Base-by-base conservation (phyloP, 2,113 vertebrate species). In the Ceratotherium simum region DNA sequence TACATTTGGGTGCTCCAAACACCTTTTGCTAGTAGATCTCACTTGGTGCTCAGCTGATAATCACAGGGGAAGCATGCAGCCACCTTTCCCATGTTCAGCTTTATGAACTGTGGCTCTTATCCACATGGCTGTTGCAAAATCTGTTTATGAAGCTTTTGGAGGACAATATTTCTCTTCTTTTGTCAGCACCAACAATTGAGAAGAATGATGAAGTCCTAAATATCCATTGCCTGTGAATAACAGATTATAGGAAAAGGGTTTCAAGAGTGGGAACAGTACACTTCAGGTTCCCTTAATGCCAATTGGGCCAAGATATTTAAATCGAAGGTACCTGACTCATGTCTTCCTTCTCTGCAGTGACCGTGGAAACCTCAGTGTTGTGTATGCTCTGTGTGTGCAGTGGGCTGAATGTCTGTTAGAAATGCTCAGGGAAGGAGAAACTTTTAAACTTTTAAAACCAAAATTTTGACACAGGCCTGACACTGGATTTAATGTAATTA, bases 391-490 rank as follows among this genome's bases (percentile, higher is more conserved):
- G 64, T 56, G 10, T 31, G 11, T 87, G 12, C 72, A 48, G 36
- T 48, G n/a, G 46, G 21, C 64, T 42, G 56, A 94, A 51, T 31
- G 21, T 31, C 39, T 46, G 48, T 73, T 72, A 85, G 56, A 69
- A 54, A 87, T 36, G 11, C 21, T 81, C 31, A 62, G 39, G 42
- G 36, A 92, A 96, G 60, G 51, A 82, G 42, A 79, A 62, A 5
- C 27, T 87, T 85, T 67, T 48, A 85, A 78, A 54, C 70, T n/a
- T 56, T 36, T 96, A 62, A 96, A 88, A 84, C 18, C 36, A 82
- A 73, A 51, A 69, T 60, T 95, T 85, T 85, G 72, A 91, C 56
- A 29, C 6, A 46, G 13, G 27, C 0, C 42, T 67, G 79, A 67
- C 29, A 20, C 67, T 90, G 72, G 39, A 14, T 42, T 91, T 84